Evolutionary conservation across 2,113 vertebrate genomes (phyloP).

Genomic region (Spea bombifrons): DNA sequence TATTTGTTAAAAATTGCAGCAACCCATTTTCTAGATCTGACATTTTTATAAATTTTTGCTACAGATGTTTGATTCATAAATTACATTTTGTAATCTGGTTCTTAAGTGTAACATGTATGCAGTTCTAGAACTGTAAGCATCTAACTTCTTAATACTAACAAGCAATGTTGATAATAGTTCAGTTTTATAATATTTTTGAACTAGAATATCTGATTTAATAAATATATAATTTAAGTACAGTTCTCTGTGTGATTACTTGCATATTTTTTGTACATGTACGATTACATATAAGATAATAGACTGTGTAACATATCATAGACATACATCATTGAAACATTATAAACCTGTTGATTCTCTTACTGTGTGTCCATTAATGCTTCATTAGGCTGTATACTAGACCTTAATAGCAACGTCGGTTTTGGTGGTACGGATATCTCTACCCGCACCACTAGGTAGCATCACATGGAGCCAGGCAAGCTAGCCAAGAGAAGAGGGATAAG

Average conservation of each 20-base stretch:
- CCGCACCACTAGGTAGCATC: too few relatives aligned
- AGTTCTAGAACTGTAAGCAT: slow-evolving; percentile 5
- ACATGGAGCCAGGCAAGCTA: too few relatives aligned
- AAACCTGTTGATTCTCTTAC: too few relatives aligned
- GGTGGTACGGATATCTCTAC: too few relatives aligned
- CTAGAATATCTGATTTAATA: slow-evolving; percentile 35
- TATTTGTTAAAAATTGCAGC: neutral
- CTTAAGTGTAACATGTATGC: neutral
- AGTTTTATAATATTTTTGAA: slow-evolving; percentile 33
- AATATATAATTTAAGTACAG: slow-evolving; percentile 35
- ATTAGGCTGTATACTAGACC: too few relatives aligned
- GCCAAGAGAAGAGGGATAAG: too few relatives aligned
- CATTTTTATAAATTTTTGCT: slow-evolving; percentile 36
- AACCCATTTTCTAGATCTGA: slow-evolving; percentile 4
- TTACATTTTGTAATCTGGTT: slow-evolving; percentile 28
- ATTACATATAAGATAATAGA: neutral
- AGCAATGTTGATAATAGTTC: neutral
- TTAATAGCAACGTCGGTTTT: too few relatives aligned
- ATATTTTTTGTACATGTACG: neutral
- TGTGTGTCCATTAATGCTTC: too few relatives aligned
- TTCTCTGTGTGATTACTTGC: neutral
- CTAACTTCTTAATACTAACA: slow-evolving; percentile 24
- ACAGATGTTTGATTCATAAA: slow-evolving; percentile 20
- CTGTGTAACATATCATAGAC: too few relatives aligned
- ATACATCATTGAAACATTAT: too few relatives aligned